A percentile compares a stretch with the other conserved stretches of the same genome.
phyloP scores from a whole-genome alignment of 2,797 vertebrate species.

The Acipenser oxyrinchus region DNA sequence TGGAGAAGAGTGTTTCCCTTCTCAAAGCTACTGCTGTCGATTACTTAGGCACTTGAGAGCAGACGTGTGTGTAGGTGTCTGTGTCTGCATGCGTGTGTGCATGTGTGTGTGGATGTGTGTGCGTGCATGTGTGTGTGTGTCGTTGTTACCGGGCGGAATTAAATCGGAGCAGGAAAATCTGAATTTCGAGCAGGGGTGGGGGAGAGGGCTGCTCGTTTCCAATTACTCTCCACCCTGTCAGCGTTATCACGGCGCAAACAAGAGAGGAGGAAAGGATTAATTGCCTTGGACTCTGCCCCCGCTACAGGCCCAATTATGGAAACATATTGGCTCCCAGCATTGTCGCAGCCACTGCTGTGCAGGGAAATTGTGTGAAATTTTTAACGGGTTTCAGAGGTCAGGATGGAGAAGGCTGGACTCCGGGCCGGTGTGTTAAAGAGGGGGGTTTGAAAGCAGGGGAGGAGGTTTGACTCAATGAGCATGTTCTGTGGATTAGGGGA shows the following conservation, averaged over 20 bases:
- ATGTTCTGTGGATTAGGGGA: background rate
- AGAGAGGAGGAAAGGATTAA: conserved; percentile 95
- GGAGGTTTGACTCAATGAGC: background rate
- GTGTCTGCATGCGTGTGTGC: no score
- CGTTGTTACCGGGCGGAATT: conserved; percentile 59
- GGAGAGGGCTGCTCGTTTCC: conserved; percentile 88
- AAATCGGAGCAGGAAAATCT: conserved; percentile 85
- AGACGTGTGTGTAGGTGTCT: no score
- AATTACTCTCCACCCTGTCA: conserved; percentile 93
- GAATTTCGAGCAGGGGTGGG: conserved; percentile 93
- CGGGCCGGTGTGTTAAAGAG: conserved; percentile 55
- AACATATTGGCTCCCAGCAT: conserved; percentile 92
- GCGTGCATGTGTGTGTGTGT: background rate
- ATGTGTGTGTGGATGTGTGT: background rate
- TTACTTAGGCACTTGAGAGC: no score
- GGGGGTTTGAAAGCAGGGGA: conserved; percentile 54
- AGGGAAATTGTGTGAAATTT: conserved; percentile 98
- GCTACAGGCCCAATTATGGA: conserved; percentile 96
- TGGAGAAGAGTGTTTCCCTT: no score
- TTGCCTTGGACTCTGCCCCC: conserved; percentile 97
- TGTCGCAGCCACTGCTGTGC: conserved; percentile 90
- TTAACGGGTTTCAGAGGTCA: conserved; percentile 80
- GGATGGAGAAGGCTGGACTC: conserved; percentile 61
- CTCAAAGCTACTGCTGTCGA: no score
- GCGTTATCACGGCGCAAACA: conserved; percentile 87